Evolutionary conservation across 2,888 invertebrate genomes (phyloP), one percentile per base, ranked within the genome.

Genomic region (Yponomeuta sedellus): DNA sequence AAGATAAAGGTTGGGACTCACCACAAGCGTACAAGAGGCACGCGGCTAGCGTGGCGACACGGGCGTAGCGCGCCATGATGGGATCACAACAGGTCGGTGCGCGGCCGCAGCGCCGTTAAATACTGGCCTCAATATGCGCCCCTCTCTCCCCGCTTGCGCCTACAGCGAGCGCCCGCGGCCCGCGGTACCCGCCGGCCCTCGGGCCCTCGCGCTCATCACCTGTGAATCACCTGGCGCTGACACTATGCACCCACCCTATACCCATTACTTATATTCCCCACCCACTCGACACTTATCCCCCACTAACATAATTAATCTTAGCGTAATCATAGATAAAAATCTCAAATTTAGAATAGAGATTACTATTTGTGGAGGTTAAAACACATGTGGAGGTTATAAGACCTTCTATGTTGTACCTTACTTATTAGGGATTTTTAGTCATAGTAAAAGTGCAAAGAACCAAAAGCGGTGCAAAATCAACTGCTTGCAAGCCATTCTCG

Each of bases 51-150:
- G 89, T 83, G 88, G 90, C 85, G 89, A 92, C 88, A 90, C 89
- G 88, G 86, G 88, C 91, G 91, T 86, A 86, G 86, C 89, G 91
- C 91, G 91, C 91, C 92, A 92, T 92, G 91, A 85, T 91, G 89
- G 91, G 89, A 89, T 91, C 92, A 91, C 91, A 91, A 92, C 91
- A 92, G 91, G 91, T 91, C 91, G 90, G 78, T 84, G 88, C 86
- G 90, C 89, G 87, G 85, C 85, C 81, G 86, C 81, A 81, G 84
- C 82, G 85, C 86, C 83, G 83, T 91, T 91, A 90, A 91, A 92
- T 92, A 92, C 83, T 90, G 89, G 88, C 91, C 90, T 90, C 90
- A 90, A 91, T 90, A 86, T 81, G 82, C 84, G 85, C 88, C 86
- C 88, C 90, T 86, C 88, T 80, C 89, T 85, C 87, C 87, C 86